phyloP scores from a whole-genome alignment of 2,888 invertebrate genomes.

The Zhengitettix transpicula region DNA sequence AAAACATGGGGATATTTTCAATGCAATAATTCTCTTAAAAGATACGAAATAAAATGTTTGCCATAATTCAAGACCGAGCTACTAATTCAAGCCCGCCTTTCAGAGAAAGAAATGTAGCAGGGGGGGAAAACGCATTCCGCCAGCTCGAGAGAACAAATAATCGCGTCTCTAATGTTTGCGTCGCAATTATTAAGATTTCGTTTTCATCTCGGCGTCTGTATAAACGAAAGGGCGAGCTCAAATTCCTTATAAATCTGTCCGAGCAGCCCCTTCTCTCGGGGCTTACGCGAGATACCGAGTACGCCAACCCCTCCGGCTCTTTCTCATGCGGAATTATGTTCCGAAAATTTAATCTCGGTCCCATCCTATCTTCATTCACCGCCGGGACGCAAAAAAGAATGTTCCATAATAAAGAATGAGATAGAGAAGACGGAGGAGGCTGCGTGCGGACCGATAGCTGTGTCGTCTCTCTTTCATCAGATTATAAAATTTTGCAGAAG shows the following conservation, averaged over 20 bases:
- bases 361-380: slow-evolving; percentile 9
- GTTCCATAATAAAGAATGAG: slow-evolving; percentile 1
- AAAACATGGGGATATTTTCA: no score
- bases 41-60: no score
- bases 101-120: no score
- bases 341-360: slow-evolving; percentile 12
- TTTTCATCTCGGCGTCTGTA: slow-evolving; percentile 24
- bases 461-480: not conserved
- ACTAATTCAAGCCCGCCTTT: no score
- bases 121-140: no score
- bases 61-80: no score
- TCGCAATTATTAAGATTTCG: slow-evolving; percentile 27
- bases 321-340: slow-evolving; percentile 10
- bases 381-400: slow-evolving; percentile 4
- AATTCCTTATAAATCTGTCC: not conserved
- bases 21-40: no score
- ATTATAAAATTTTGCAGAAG: not conserved
- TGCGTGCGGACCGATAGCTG: not conserved
- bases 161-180: slow-evolving; percentile 20
- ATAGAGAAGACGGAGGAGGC: not conserved
- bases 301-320: not conserved
- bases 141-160: no score
- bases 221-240: slow-evolving; percentile 16
- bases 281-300: no score
- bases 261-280: not conserved